Percentiles rank a stretch among this genome's conserved stretches.
These are phyloP conservation scores for Sciurus vulgaris DNA, from an alignment of 2,797 vertebrate species.

Conservation along the genomic window DNA sequence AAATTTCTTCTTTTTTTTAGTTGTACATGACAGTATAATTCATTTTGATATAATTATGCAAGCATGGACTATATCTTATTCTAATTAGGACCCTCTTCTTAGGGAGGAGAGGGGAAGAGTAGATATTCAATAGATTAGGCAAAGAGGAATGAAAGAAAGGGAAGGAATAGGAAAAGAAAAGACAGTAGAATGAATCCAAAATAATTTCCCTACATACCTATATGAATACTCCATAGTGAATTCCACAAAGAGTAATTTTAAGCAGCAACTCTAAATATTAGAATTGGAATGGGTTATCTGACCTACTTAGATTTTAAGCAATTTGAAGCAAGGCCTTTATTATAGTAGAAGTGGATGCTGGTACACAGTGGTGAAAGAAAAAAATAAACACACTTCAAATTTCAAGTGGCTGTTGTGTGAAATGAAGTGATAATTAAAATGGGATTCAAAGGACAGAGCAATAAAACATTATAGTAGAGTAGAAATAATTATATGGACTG, in stretches of 20 bases:
- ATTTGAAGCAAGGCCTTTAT: neutral
- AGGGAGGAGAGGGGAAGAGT: too few relatives aligned
- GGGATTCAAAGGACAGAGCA: neutral
- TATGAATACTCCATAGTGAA: too few relatives aligned
- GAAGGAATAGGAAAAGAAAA: too few relatives aligned
- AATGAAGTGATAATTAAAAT: slow-evolving; percentile 9
- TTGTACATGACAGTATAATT: too few relatives aligned
- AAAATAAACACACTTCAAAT: neutral
- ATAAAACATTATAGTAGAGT: neutral
- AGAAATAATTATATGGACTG: neutral
- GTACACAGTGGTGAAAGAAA: neutral
- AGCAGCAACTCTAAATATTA: neutral
- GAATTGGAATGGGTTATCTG: neutral
- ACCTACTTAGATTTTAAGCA: neutral
- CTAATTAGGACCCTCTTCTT: too few relatives aligned
- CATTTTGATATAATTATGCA: too few relatives aligned
- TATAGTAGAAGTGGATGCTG: neutral
- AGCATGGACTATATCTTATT: too few relatives aligned
- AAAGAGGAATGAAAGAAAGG: too few relatives aligned
- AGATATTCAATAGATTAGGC: too few relatives aligned
- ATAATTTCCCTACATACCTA: too few relatives aligned
- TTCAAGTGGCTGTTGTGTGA: neutral
- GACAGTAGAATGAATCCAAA: too few relatives aligned
- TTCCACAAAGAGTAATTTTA: neutral
- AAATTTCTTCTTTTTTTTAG: too few relatives aligned